Conservation (phyloP, 2,113 vertebrate genomes). For the Mungos mungo region DNA sequence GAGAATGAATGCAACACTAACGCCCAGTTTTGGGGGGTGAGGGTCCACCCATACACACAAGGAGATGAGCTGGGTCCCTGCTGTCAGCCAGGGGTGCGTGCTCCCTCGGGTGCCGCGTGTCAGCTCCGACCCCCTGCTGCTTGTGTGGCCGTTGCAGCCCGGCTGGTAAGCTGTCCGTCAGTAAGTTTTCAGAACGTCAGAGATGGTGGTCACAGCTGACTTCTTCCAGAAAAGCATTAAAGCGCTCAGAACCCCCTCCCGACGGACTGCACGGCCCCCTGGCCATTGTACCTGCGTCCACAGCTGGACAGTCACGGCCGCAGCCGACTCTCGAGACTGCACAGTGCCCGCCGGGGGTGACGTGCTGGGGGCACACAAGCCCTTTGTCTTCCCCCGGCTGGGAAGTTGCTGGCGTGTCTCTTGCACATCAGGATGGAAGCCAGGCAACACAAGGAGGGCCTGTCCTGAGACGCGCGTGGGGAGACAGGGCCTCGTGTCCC, state of each 20-base stretch:
- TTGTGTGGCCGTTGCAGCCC: not conserved
- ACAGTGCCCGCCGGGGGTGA: too few species aligned
- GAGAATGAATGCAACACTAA: rapidly evolving
- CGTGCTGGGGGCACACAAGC: not conserved
- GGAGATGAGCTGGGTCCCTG: not conserved
- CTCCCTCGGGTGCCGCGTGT: not conserved
- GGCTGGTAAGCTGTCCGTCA: not conserved
- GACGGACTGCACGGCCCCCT: rapidly evolving
- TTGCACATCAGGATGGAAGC: not conserved
- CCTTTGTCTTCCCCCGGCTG: not conserved
- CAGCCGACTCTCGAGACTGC: rapidly evolving
- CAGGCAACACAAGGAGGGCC: not conserved
- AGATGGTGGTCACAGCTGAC: not conserved
- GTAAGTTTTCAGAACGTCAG: not conserved
- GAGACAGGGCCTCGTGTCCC: not conserved
- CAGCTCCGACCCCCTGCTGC: rapidly evolving
- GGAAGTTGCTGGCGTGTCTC: not conserved
- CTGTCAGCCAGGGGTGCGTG: rapidly evolving
- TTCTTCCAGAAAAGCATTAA: not conserved
- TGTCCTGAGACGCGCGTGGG: too few species aligned
- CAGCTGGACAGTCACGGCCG: rapidly evolving
- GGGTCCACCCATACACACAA: not conserved
- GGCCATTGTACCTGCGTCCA: rapidly evolving
- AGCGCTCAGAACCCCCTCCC: too few species aligned
- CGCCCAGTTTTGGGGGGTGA: too few species aligned